A percentile compares a stretch with the other conserved stretches of the same genome.
Conservation (phyloP, 1,140 invertebrate species). For the Platorchestia sp. region DNA sequence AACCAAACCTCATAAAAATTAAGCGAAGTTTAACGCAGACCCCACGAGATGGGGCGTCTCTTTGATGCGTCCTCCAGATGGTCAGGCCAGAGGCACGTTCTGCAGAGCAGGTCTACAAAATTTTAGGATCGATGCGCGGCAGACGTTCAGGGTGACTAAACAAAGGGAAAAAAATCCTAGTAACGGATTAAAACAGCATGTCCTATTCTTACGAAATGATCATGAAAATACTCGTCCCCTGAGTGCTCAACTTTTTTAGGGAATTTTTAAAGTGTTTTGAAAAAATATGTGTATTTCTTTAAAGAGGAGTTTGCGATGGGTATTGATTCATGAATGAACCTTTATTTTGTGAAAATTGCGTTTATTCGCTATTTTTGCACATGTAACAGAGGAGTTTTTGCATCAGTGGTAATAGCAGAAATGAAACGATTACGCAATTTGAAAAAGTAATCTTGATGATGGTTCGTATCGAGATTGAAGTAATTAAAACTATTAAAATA, state of each 20-base stretch:
- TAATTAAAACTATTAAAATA: too few relatives aligned
- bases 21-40: neutral
- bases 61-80: neutral
- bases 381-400: too few relatives aligned
- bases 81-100: neutral
- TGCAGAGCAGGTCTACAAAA: neutral
- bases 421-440: too few relatives aligned
- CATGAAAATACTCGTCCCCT: neutral
- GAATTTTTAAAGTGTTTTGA: neutral
- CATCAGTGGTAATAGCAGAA: too few relatives aligned
- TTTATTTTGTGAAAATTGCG: too few relatives aligned
- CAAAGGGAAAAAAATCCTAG: neutral
- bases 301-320: too few relatives aligned
- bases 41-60: neutral
- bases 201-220: neutral
- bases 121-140: neutral
- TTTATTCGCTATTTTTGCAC: too few relatives aligned
- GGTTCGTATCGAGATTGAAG: too few relatives aligned
- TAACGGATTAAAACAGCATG: neutral
- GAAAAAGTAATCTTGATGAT: too few relatives aligned
- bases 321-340: too few relatives aligned
- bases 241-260: neutral
- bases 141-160: neutral
- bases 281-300: too few relatives aligned
- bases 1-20: constrained; percentile 28